A percentile compares a stretch with the other conserved stretches of the same genome.
Conservation (phyloP, 2,113 vertebrate genomes). For the Engraulis encrasicolus region DNA sequence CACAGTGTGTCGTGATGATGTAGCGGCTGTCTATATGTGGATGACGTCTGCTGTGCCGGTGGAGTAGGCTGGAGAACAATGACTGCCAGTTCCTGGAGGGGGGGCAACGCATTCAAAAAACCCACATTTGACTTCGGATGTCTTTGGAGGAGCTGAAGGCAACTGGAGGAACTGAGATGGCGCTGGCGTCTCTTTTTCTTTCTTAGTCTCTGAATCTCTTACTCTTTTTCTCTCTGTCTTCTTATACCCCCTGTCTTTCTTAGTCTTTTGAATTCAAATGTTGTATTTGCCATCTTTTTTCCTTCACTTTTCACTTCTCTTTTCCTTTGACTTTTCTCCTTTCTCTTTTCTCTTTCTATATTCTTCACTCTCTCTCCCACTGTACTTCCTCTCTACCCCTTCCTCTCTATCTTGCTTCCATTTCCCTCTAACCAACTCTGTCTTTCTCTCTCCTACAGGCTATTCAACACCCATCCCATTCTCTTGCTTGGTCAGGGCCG, state of each 20-base stretch:
- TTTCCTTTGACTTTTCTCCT: too few species aligned
- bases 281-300: too few species aligned
- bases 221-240: conserved; percentile 21
- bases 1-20: background rate
- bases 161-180: background rate
- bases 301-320: too few species aligned
- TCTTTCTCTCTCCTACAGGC: background rate
- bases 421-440: background rate
- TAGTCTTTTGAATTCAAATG: too few species aligned
- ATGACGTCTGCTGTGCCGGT: background rate
- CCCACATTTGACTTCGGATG: background rate
- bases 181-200: background rate
- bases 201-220: conserved; percentile 20
- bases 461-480: background rate
- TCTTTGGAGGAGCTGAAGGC: background rate
- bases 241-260: too few species aligned
- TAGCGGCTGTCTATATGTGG: background rate
- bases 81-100: background rate
- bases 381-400: background rate
- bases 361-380: conserved; percentile 20
- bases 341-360: conserved; percentile 18
- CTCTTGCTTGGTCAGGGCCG: background rate
- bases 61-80: background rate
- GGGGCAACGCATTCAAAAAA: background rate
- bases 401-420: background rate